These are phyloP conservation scores for Nebria ingens DNA, from an alignment of 1,140 invertebrate genomes.

Conservation along the genomic window DNA sequence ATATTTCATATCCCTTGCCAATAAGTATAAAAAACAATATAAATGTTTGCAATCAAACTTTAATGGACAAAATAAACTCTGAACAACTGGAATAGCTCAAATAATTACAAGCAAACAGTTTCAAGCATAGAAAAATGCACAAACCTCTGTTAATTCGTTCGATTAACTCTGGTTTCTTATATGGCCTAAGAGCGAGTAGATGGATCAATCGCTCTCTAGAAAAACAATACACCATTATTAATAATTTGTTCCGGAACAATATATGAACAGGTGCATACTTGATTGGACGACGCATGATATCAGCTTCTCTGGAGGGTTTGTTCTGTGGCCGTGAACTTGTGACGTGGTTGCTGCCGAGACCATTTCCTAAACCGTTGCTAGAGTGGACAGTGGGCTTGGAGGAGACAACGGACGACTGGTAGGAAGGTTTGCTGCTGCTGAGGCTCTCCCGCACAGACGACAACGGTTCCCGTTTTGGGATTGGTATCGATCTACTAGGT, in stretches of 20 bases:
- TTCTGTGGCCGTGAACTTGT: constrained; percentile 27
- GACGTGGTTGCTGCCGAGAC: constrained; percentile 32
- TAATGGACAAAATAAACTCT: background rate
- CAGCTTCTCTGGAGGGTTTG: constrained; percentile 39
- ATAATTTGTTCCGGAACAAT: constrained; percentile 14
- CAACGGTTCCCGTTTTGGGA: constrained; percentile 27
- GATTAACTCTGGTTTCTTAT: constrained; percentile 84
- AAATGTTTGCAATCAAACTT: background rate
- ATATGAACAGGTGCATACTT: constrained; percentile 40
- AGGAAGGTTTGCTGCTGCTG: constrained; percentile 26
- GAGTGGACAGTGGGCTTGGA: constrained; percentile 23
- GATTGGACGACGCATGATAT: constrained; percentile 57
- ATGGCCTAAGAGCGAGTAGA: constrained; percentile 79
- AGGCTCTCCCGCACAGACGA: constrained; percentile 26
- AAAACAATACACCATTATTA: constrained; percentile 15
- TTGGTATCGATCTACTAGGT: constrained; percentile 25
- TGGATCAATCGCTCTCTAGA: constrained; percentile 85
- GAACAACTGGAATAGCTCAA: constrained; percentile 3
- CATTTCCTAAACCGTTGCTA: constrained; percentile 34
- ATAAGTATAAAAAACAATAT: no score
- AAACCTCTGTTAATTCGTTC: constrained; percentile 67
- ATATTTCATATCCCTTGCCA: no score
- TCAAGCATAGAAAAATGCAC: constrained; percentile 7
- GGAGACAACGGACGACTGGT: constrained; percentile 23
- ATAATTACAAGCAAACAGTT: background rate